Base-by-base conservation (phyloP, 2,797 vertebrate species). In the Characodon lateralis region DNA sequence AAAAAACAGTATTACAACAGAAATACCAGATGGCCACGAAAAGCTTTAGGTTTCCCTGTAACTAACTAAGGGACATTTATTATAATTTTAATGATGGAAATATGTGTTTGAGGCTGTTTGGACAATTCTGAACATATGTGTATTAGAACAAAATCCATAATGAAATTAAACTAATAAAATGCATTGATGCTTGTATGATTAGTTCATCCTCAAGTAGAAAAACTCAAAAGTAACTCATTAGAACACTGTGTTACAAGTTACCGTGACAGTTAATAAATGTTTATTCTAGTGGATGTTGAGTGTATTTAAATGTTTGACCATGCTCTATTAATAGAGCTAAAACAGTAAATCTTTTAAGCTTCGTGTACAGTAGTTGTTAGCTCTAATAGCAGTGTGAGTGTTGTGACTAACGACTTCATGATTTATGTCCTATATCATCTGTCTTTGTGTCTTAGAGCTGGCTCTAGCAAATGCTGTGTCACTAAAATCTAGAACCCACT, bases 331-430 rank as follows among this genome's bases (percentile, higher is more conserved):
- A n/a, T n/a, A n/a, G 51, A 53, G 51, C 39, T 69, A 46, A 69
- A 43, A 69, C 41, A 46, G 41, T 69, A 43, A 70, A 70, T 70
- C 66, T 16, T 26, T 18, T 70, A 48, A 70, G 66, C 66, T 70
- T 18, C 43, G 24, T 28, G 41, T 70, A 28, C 28, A 70, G 26
- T 70, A 48, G 43, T 12, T 69, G 41, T 46, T 68, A 7, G 66
- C 66, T 2, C 14, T 26, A 48, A 28, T 48, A 70, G 66, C 66
- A 3, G n/a, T 12, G 41, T 4, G 13, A n/a, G n/a, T 8, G 8
- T 18, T 48, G 66, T 46, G 5, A 69, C 13, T 4, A 46, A 46
- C 2, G 43, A 6, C 14, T 48, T 46, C 24, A 7, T 69, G 41
- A 69, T 48, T 48, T 7, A 70, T 46, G 66, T 46, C 43, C 3